These are phyloP conservation scores for Falco cherrug DNA, from an alignment of 2,797 vertebrate species.

Conservation along the genomic window DNA sequence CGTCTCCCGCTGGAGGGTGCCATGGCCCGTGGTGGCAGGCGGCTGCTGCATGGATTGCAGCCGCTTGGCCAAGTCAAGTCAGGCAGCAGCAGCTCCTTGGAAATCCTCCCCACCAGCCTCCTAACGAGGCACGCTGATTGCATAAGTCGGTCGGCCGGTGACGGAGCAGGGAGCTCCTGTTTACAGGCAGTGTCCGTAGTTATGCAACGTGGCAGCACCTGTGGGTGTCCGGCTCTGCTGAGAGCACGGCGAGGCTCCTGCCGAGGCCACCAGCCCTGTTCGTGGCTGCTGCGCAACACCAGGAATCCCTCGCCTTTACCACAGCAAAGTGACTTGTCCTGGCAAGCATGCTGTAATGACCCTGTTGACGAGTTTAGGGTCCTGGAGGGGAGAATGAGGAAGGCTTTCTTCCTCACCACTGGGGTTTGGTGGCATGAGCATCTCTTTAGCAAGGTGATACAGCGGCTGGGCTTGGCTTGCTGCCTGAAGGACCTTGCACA, in stretches of 20 bases:
- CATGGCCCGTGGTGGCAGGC: neutral
- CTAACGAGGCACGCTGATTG: neutral
- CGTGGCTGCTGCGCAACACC: neutral
- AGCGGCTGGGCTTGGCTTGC: neutral
- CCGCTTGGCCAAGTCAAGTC: neutral
- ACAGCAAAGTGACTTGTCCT: neutral
- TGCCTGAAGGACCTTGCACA: neutral
- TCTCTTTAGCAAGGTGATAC: neutral
- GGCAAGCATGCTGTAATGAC: neutral
- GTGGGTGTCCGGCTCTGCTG: neutral
- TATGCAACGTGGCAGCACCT: neutral
- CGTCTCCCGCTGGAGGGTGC: neutral
- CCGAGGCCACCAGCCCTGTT: neutral
- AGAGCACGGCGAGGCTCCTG: fast-evolving
- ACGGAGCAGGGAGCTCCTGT: neutral
- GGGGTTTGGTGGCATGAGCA: neutral
- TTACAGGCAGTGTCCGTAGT: neutral
- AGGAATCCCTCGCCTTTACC: neutral
- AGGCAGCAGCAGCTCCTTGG: neutral
- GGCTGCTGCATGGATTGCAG: neutral
- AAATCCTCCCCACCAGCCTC: neutral
- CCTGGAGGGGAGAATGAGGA: neutral
- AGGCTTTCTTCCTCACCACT: neutral
- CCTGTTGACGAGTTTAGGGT: neutral
- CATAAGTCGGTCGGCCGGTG: neutral